A percentile compares a stretch with the other conserved stretches of the same genome.
phyloP scores from a whole-genome alignment of 2,113 vertebrate genomes.

The Phainopepla nitens region DNA sequence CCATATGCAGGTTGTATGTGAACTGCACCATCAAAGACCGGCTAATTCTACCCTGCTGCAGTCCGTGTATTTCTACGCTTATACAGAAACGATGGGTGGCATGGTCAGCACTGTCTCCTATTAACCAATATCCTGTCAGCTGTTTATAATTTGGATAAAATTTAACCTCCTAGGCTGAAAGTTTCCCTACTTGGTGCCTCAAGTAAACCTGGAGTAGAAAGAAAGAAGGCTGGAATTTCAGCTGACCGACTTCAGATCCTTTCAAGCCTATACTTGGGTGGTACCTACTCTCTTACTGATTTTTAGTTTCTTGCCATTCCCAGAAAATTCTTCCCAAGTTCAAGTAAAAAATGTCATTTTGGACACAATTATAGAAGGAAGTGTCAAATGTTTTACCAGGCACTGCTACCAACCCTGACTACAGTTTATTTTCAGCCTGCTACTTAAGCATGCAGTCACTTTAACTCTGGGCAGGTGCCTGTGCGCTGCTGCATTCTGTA shows the following conservation, averaged over 20 bases:
- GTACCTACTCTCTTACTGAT: not conserved
- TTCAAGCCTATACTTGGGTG: not conserved
- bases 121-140: conserved; percentile 7
- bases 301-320: not conserved
- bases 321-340: not conserved
- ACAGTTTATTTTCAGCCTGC: not conserved
- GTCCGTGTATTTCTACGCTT: not conserved
- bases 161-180: not conserved
- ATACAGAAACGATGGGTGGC: not conserved
- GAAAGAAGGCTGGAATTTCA: not conserved
- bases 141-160: conserved; percentile 33
- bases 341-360: not conserved
- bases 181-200: not conserved
- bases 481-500: not conserved
- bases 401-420: not conserved
- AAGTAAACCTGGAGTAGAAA: not conserved
- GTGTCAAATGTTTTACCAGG: not conserved
- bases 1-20: not conserved
- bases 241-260: not conserved
- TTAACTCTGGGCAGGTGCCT: not conserved
- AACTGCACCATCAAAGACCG: not conserved
- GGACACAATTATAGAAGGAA: not conserved
- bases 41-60: not conserved
- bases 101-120: not conserved
- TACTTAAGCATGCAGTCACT: not conserved